Evolutionary conservation across 2,113 vertebrate genomes (phyloP).

Genomic region (Geococcyx californianus): DNA sequence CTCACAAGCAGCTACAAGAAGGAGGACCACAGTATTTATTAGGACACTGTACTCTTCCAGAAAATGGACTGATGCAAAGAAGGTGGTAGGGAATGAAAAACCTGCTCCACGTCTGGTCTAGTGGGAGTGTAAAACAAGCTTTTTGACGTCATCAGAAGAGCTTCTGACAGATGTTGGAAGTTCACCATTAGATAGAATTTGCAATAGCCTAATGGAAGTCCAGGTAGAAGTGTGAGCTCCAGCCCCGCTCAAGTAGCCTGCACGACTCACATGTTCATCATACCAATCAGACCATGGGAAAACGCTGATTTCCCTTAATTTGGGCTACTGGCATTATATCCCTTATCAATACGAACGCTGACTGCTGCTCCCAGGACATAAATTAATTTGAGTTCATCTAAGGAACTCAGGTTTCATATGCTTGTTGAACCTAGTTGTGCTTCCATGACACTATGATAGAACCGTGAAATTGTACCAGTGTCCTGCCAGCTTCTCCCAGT

Average conservation of each 20-base stretch:
- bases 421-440: background rate
- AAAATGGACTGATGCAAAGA: background rate
- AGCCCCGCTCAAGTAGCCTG: background rate
- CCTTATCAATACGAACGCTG: background rate
- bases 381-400: background rate
- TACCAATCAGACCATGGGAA: background rate
- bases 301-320: background rate
- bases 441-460: background rate
- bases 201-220: background rate
- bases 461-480: background rate
- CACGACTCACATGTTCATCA: background rate
- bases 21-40: background rate
- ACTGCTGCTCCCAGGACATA: background rate
- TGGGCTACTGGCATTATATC: background rate
- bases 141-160: background rate
- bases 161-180: background rate
- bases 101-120: background rate
- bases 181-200: background rate
- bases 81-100: background rate
- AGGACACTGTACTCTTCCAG: background rate
- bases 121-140: background rate
- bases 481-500: background rate
- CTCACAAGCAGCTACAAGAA: background rate
- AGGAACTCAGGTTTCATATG: background rate
- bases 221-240: background rate